Percentiles rank a stretch among this genome's conserved stretches.
These are phyloP conservation scores for Hippoglossus hippoglossus DNA, from an alignment of 2,797 vertebrate species.

Conservation along the genomic window DNA sequence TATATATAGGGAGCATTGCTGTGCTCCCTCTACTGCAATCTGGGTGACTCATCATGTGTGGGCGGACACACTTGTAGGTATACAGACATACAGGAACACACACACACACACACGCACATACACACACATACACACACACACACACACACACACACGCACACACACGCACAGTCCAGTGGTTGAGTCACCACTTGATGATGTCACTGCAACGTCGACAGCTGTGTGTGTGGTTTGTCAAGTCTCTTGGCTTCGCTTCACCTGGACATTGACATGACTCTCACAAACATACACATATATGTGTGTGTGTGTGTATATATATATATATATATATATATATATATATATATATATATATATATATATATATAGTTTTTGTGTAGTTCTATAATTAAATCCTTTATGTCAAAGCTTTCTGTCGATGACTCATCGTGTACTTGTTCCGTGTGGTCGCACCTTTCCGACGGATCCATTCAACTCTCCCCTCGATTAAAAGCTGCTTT, in stretches of 20 bases:
- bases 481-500: constrained; percentile 12
- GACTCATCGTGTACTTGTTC: constrained; percentile 50
- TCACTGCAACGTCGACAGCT: constrained; percentile 58
- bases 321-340: background rate
- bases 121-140: constrained; percentile 45
- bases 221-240: constrained; percentile 17
- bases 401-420: constrained; percentile 42
- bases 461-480: constrained; percentile 15
- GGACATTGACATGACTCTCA: background rate
- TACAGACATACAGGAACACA: constrained; percentile 38
- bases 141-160: constrained; percentile 28
- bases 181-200: constrained; percentile 75
- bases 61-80: constrained; percentile 63
- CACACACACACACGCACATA: constrained; percentile 45
- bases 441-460: constrained; percentile 4
- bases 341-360: background rate
- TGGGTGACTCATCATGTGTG: constrained; percentile 77
- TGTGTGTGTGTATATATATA: no score
- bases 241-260: constrained; percentile 1
- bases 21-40: constrained; percentile 62
- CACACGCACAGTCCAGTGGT: constrained; percentile 61
- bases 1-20: constrained; percentile 73
- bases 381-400: constrained; percentile 21
- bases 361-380: background rate
- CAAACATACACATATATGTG: no score